Percentiles rank a stretch among this genome's conserved stretches.
Conservation (phyloP, 2,888 invertebrate species). For the Cerastis leucographa region DNA sequence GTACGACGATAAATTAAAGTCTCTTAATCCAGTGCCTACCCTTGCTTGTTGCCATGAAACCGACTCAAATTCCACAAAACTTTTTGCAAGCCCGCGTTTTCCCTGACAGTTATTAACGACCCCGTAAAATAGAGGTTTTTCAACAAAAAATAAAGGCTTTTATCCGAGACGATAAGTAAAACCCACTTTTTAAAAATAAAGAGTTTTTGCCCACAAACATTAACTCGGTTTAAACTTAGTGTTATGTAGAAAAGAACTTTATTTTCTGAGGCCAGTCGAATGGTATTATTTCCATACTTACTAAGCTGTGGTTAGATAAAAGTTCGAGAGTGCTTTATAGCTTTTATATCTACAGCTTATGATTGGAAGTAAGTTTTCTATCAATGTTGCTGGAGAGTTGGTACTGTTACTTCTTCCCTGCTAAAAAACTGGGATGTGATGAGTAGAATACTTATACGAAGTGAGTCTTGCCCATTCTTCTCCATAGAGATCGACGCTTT, state of each 20-base stretch:
- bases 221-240: constrained; percentile 4
- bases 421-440: too few species aligned
- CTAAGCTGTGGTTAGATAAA: constrained; percentile 3
- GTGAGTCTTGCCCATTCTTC: too few species aligned
- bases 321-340: background rate
- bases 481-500: too few species aligned
- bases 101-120: constrained; percentile 48
- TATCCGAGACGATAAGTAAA: background rate
- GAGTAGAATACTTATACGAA: too few species aligned
- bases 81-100: constrained; percentile 21
- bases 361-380: background rate
- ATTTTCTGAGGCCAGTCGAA: background rate
- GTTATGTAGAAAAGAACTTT: constrained; percentile 7
- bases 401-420: background rate
- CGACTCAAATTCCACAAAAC: constrained; percentile 30
- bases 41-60: background rate
- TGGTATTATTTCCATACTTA: background rate
- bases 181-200: background rate
- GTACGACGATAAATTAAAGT: constrained; percentile 4
- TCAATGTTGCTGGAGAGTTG: background rate
- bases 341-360: background rate
- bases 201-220: background rate
- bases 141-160: constrained; percentile 20
- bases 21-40: background rate
- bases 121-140: constrained; percentile 9